Evolutionary conservation across 2,797 vertebrate species (phyloP).

Genomic region (Lates japonicus): DNA sequence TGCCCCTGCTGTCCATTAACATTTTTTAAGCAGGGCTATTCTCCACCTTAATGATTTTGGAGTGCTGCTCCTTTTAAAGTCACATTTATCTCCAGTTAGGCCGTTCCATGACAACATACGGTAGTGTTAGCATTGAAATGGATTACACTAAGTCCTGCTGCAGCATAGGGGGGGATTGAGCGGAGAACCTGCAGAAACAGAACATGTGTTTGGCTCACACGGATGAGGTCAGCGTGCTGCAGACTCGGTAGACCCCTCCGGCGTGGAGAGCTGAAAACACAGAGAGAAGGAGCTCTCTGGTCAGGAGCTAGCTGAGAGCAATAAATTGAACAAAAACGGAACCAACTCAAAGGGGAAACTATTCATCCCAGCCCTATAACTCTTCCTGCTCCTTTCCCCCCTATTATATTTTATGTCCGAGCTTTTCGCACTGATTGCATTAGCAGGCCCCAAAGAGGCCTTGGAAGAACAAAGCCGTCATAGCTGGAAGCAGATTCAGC

Average conservation of each 20-base stretch:
- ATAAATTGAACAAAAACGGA: constrained; percentile 85
- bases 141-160: constrained; percentile 51
- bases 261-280: constrained; percentile 62
- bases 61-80: constrained; percentile 30
- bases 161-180: constrained; percentile 10
- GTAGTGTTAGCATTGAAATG: constrained; percentile 45
- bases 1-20: neutral
- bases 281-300: constrained; percentile 58
- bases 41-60: constrained; percentile 19
- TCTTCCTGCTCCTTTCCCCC: constrained; percentile 75
- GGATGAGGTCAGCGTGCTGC: constrained; percentile 63
- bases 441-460: constrained; percentile 80
- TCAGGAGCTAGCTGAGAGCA: constrained; percentile 75
- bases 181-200: constrained; percentile 62
- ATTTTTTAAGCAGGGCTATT: constrained; percentile 1
- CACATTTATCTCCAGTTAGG: constrained; percentile 44
- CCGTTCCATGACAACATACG: constrained; percentile 31
- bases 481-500: constrained; percentile 71
- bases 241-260: constrained; percentile 56
- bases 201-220: constrained; percentile 68
- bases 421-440: constrained; percentile 80
- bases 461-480: constrained; percentile 81
- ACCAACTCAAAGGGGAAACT: constrained; percentile 84
- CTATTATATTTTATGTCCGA: constrained; percentile 84
- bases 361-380: constrained; percentile 82